phyloP scores from a whole-genome alignment of 2,797 vertebrate genomes.

The Sternarchorhynchus goeldii region DNA sequence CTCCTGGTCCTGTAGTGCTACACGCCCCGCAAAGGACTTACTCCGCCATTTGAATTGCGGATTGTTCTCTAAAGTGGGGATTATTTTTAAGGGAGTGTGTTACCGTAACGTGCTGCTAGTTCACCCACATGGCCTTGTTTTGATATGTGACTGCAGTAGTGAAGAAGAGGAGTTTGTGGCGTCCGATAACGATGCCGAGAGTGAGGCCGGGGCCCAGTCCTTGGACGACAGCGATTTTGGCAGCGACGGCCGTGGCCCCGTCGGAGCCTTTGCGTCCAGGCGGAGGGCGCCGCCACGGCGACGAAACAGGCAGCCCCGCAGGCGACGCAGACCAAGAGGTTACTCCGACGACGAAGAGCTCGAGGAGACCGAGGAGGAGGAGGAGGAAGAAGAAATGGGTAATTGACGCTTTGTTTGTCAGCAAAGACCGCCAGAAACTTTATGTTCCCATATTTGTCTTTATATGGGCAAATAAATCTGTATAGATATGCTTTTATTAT shows the following conservation, averaged over 20 bases:
- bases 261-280: slow-evolving; percentile 55
- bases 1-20: neutral
- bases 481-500: neutral
- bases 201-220: slow-evolving; percentile 80
- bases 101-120: slow-evolving; percentile 4
- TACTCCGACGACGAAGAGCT: slow-evolving; percentile 95
- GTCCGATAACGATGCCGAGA: slow-evolving; percentile 84
- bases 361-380: slow-evolving; percentile 86
- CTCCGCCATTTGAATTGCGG: no score
- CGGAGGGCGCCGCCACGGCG: slow-evolving; percentile 69
- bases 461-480: no score
- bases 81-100: neutral
- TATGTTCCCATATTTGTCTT: no score
- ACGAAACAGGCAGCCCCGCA: slow-evolving; percentile 74
- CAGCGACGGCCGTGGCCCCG: slow-evolving; percentile 62
- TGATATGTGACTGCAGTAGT: slow-evolving; percentile 71
- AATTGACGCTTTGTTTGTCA: neutral
- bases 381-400: slow-evolving; percentile 79
- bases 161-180: slow-evolving; percentile 88
- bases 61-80: neutral
- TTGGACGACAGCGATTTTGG: slow-evolving; percentile 83
- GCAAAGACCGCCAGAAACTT: neutral
- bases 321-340: slow-evolving; percentile 81
- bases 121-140: neutral
- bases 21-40: no score